phyloP scores from a whole-genome alignment of 1,140 invertebrate genomes.

The Leptinotarsa lineolata region DNA sequence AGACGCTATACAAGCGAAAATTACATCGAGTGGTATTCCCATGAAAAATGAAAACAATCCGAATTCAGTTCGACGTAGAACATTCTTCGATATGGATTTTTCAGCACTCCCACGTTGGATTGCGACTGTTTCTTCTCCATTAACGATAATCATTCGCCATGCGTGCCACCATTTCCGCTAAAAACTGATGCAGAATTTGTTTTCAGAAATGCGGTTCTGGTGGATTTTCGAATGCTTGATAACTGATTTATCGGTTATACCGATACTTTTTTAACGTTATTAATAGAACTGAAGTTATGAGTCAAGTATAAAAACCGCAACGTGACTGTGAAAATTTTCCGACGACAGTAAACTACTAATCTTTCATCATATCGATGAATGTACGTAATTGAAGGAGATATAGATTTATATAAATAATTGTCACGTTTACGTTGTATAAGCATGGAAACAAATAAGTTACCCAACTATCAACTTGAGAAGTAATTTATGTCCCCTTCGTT shows the following conservation, averaged over 20 bases:
- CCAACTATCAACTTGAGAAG: conserved; percentile 12
- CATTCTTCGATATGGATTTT: no score
- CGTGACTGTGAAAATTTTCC: conserved; percentile 17
- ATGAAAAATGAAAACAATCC: no score
- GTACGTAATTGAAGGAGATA: conserved; percentile 7
- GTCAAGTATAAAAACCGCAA: conserved; percentile 16
- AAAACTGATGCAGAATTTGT: background rate
- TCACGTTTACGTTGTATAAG: conserved; percentile 21
- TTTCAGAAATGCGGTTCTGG: background rate
- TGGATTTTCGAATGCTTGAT: background rate
- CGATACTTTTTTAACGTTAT: conserved; percentile 7
- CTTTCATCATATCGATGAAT: conserved; percentile 6
- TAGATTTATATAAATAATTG: conserved; percentile 20
- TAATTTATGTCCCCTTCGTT: conserved; percentile 3
- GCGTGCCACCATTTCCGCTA: no score
- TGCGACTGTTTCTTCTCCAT: no score
- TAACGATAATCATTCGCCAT: no score
- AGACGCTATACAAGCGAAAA: no score
- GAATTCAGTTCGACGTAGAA: no score
- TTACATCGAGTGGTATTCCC: no score
- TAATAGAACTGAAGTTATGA: background rate
- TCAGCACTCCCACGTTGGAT: no score
- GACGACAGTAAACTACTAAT: conserved; percentile 13
- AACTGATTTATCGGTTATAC: background rate
- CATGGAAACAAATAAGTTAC: conserved; percentile 19